A percentile compares a stretch with the other conserved stretches of the same genome.
Evolutionary conservation across 1,140 invertebrate genomes (phyloP).

Genomic region (Caenorhabditis inopinata): DNA sequence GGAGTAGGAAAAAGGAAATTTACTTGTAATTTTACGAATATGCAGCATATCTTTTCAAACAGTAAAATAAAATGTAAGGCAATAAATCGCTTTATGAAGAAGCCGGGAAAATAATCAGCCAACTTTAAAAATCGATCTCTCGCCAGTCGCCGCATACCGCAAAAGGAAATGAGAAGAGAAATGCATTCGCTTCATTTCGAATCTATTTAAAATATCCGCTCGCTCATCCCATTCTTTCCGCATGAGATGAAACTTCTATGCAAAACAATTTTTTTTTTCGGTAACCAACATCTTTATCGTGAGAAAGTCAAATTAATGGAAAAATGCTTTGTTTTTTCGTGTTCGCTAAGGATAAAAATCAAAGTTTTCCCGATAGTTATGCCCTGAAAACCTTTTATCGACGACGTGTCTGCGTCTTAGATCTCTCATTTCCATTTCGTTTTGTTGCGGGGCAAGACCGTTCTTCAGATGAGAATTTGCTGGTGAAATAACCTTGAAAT

Average conservation of each 20-base stretch:
- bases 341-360: background rate
- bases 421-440: background rate
- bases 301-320: background rate
- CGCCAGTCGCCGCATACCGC: too few species aligned
- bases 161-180: background rate
- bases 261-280: conserved; percentile 1
- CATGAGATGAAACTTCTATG: background rate
- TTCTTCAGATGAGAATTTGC: conserved; percentile 19
- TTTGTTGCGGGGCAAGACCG: background rate
- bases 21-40: too few species aligned
- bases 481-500: conserved; percentile 29
- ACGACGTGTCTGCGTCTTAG: background rate
- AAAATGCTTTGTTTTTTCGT: background rate
- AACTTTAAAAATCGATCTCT: too few species aligned
- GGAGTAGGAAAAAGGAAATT: too few species aligned
- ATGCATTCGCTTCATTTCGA: background rate
- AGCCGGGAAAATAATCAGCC: too few species aligned
- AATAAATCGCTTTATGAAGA: background rate
- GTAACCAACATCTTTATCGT: background rate
- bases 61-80: background rate
- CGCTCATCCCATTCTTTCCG: background rate
- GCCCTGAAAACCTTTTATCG: background rate
- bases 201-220: conserved; percentile 33
- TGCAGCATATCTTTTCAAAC: background rate
- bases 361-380: background rate